Evolutionary conservation across 2,888 invertebrate species (phyloP), one percentile per base, ranked within the genome.

Genomic region (Salticus scenicus): DNA sequence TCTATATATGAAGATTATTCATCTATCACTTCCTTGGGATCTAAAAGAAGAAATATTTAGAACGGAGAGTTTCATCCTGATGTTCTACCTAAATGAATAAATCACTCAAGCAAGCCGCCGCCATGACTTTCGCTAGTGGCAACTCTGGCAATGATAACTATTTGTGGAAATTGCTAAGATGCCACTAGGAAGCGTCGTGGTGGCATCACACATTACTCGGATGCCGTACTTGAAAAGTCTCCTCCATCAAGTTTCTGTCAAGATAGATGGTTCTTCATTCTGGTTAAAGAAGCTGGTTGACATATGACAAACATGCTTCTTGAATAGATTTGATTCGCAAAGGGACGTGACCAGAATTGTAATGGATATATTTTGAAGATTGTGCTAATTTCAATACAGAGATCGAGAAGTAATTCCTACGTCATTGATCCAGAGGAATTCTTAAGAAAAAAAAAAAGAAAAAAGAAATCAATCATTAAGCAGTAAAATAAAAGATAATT

Each of bases 161-260:
- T 77, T 84, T 78, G 84, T 78, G 74, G 78, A 73, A 85, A 85
- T 85, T 85, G 84, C 84, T 85, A 85, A 85, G 84, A 79, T 85
- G 84, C 84, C 84, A 85, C 84, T 85, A 85, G 84, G 84, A 85
- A 85, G 84, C 37, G 84, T 79, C 74, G 78, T 69, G 70, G 78
- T 70, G 78, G 79, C 70, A 70, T 24, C 63, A 31, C 84, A 30
- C 79, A 78, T 47, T 47, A 28, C 73, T 67, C 33, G 67, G 33
- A 31, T 81, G 33, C 74, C 81, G 70, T 70, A 64, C 75, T 63
- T 70, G 70, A 72, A 41, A 28, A 41, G 37, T 30, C n/a, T 76
- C 10, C 51, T 76, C 51, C 64, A 76, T 83, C 71, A 76, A 76
- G 37, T 28, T n/a, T 12, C 70, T 71, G 57, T 33, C 75, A 37